Conservation (phyloP, 2,888 invertebrate genomes). For the Boloria euphrosyne region DNA sequence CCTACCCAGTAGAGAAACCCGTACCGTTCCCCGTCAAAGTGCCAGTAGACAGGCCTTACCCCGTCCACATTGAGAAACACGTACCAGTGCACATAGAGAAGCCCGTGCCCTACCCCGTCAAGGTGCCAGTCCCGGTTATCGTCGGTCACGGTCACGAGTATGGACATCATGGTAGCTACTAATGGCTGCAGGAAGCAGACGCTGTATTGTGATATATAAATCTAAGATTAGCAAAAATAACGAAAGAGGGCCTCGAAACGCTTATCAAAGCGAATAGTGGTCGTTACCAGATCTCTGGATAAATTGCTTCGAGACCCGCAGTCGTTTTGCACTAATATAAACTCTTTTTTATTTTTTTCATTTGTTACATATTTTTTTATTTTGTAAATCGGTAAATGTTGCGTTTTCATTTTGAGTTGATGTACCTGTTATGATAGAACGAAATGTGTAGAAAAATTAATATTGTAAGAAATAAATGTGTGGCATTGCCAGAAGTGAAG, state of each 20-base stretch:
- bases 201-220: constrained; percentile 80
- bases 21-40: constrained; percentile 81
- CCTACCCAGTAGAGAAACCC: constrained; percentile 83
- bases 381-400: constrained; percentile 68
- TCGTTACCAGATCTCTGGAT: constrained; percentile 52
- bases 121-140: constrained; percentile 82
- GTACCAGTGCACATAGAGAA: constrained; percentile 86
- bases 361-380: constrained; percentile 60
- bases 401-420: constrained; percentile 71
- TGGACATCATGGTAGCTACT: constrained; percentile 80
- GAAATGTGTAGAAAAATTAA: constrained; percentile 52
- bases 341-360: constrained; percentile 54
- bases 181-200: constrained; percentile 80
- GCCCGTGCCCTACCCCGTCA: constrained; percentile 85
- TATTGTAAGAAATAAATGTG: constrained; percentile 59
- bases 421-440: constrained; percentile 76
- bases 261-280: constrained; percentile 64
- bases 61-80: constrained; percentile 85
- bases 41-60: constrained; percentile 83
- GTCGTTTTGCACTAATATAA: constrained; percentile 69
- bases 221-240: constrained; percentile 75
- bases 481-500: constrained; percentile 60
- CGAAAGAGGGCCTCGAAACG: constrained; percentile 61
- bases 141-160: constrained; percentile 78
- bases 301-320: constrained; percentile 57